Conservation (phyloP, 2,797 vertebrate species). For the Hydrocynus forskahlii region DNA sequence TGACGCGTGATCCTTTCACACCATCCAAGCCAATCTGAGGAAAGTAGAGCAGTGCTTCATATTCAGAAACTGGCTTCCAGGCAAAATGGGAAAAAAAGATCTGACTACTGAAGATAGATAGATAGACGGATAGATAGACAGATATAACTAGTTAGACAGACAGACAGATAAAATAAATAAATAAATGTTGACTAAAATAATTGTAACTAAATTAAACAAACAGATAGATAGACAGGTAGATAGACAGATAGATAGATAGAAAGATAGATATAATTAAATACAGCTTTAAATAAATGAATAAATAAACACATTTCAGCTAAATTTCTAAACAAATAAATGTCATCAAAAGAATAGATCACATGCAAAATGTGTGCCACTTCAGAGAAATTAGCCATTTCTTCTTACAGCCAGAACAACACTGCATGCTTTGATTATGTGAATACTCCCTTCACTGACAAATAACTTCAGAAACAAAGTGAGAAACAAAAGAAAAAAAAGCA, state of each 20-base stretch:
- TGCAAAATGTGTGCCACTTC: slow-evolving; percentile 30
- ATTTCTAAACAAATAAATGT: slow-evolving; percentile 35
- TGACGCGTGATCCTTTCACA: slow-evolving; percentile 45
- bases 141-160: background rate
- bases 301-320: slow-evolving; percentile 2
- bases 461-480: slow-evolving; percentile 3
- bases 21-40: slow-evolving; percentile 39
- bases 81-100: slow-evolving; percentile 14
- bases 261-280: background rate
- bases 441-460: slow-evolving; percentile 28
- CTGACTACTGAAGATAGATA: slow-evolving; percentile 31
- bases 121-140: background rate
- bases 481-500: slow-evolving; percentile 9
- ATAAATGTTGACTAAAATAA: slow-evolving; percentile 12
- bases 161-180: slow-evolving; percentile 23
- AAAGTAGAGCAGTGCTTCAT: slow-evolving; percentile 32
- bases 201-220: slow-evolving; percentile 23
- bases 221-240: background rate
- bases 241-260: background rate
- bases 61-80: background rate
- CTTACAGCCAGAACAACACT: slow-evolving; percentile 30
- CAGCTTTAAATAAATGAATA: slow-evolving; percentile 62
- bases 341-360: slow-evolving; percentile 19
- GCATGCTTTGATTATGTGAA: slow-evolving; percentile 43
- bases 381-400: slow-evolving; percentile 16